Evolutionary conservation across 2,113 vertebrate species (phyloP).

Genomic region (Clarias magur): DNA sequence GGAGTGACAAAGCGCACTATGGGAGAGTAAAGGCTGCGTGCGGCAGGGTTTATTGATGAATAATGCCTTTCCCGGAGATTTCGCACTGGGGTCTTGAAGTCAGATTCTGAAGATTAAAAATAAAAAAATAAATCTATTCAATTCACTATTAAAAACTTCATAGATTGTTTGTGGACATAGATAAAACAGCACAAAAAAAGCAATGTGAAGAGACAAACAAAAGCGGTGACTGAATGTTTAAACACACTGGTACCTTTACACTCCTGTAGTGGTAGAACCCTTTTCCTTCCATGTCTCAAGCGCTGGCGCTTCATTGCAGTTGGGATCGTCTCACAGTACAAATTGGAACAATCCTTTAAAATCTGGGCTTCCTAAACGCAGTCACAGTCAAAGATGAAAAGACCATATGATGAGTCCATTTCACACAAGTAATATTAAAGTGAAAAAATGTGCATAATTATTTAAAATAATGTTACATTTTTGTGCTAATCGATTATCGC

Average conservation of each 20-base stretch:
- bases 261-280: slow-evolving; percentile 55
- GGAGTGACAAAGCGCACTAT: slow-evolving; percentile 73
- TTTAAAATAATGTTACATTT: background rate
- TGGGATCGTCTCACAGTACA: slow-evolving; percentile 61
- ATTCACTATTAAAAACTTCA: background rate
- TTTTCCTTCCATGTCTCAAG: slow-evolving; percentile 55
- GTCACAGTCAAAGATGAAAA: background rate
- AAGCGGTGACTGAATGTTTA: background rate
- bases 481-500: background rate
- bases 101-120: slow-evolving; percentile 53
- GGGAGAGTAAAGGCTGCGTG: slow-evolving; percentile 71
- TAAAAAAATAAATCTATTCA: background rate
- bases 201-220: background rate
- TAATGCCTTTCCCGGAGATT: slow-evolving; percentile 52
- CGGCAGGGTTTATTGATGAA: slow-evolving; percentile 59
- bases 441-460: background rate
- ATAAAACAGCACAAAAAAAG: background rate
- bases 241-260: slow-evolving; percentile 56
- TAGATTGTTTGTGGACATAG: background rate
- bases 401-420: background rate
- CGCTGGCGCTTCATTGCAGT: slow-evolving; percentile 55
- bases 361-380: slow-evolving; percentile 50
- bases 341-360: slow-evolving; percentile 35
- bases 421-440: background rate
- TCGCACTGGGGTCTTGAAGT: slow-evolving; percentile 69